These are phyloP conservation scores for Atherix ibis DNA, from an alignment of 2,888 invertebrate species.

Conservation along the genomic window DNA sequence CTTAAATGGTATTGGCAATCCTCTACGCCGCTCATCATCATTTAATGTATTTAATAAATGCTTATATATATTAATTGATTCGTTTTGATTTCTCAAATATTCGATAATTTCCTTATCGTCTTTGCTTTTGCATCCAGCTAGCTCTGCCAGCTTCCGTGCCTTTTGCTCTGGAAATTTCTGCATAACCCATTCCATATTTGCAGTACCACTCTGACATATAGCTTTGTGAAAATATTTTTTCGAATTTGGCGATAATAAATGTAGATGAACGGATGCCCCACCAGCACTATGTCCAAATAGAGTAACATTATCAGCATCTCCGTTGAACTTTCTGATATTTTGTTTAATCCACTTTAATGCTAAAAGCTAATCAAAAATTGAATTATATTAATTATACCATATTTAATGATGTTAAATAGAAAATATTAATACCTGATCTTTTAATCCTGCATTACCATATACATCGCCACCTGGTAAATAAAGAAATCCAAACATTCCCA, in stretches of 20 bases:
- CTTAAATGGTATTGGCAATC: constrained; percentile 21
- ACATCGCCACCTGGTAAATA: constrained; percentile 24
- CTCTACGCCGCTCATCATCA: constrained; percentile 22
- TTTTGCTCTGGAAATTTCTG: constrained; percentile 18
- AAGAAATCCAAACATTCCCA: constrained; percentile 27
- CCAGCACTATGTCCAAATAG: constrained; percentile 31
- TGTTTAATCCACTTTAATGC: constrained; percentile 35
- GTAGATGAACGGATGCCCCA: constrained; percentile 22
- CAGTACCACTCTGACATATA: constrained; percentile 27
- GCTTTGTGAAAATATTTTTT: constrained; percentile 26
- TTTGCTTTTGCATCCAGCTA: constrained; percentile 16
- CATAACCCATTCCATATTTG: constrained; percentile 26
- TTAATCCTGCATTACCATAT: constrained; percentile 27
- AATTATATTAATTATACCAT: not conserved
- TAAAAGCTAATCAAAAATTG: constrained; percentile 17
- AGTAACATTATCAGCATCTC: constrained; percentile 30
- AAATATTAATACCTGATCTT: constrained; percentile 27
- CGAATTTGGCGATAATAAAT: constrained; percentile 21
- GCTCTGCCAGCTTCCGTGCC: constrained; percentile 19
- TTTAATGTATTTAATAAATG: constrained; percentile 15
- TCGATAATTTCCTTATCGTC: constrained; percentile 11
- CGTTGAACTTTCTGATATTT: constrained; percentile 32
- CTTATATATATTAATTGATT: constrained; percentile 17
- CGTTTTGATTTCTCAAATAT: constrained; percentile 12
- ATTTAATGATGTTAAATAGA: not conserved